Conservation (phyloP, 2,797 vertebrate species). For the Cyclura pinguis region DNA sequence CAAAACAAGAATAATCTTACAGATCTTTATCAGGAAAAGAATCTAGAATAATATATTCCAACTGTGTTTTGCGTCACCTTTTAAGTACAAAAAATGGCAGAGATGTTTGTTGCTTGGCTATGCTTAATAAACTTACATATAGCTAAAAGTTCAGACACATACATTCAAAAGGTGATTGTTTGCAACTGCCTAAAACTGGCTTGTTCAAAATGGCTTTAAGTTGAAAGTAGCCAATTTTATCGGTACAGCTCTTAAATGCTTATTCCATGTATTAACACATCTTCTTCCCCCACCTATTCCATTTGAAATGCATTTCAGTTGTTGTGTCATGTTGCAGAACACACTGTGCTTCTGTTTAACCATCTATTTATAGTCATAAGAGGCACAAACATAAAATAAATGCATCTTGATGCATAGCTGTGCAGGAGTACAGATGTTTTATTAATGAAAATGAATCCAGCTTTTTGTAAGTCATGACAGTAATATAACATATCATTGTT, state of each 20-base stretch:
- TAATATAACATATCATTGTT: conserved; percentile 87
- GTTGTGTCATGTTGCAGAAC: conserved; percentile 65
- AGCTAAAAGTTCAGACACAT: not conserved
- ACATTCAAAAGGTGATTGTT: not conserved
- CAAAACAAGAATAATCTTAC: too few relatives aligned
- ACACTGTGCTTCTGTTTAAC: conserved; percentile 76
- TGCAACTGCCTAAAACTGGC: not conserved
- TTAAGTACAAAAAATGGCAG: conserved; percentile 12
- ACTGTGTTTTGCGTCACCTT: not conserved
- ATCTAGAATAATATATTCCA: not conserved
- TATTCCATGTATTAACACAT: conserved; percentile 18
- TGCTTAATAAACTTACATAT: not conserved
- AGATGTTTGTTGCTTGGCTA: conserved; percentile 11
- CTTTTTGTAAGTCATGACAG: conserved; percentile 86
- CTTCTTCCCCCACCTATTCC: conserved; percentile 46
- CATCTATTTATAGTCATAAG: conserved; percentile 78
- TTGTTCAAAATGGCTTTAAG: not conserved
- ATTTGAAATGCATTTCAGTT: conserved; percentile 71
- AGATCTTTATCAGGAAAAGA: too few relatives aligned
- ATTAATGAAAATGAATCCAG: conserved; percentile 88
- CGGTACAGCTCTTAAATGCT: not conserved
- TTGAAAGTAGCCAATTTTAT: not conserved
- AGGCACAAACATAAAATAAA: conserved; percentile 87
- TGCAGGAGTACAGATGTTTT: conserved; percentile 85
- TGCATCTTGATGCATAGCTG: conserved; percentile 84